Base-by-base conservation (phyloP, 2,888 invertebrate genomes). In the Tachystola acroxantha region DNA sequence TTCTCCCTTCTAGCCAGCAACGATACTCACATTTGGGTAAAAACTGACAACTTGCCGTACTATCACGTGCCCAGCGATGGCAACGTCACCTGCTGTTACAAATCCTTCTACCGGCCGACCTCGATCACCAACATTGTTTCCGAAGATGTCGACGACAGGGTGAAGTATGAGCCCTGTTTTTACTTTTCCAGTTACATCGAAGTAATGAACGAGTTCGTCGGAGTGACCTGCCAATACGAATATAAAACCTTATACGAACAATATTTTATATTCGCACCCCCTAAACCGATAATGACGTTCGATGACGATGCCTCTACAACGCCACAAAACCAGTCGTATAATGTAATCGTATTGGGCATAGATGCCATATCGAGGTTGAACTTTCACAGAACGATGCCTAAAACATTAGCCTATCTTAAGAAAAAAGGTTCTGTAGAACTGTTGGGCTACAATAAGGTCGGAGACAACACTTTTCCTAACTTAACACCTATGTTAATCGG, bases 401-500 rank as follows among this genome's bases (percentile, higher is more conserved):
- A 88, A 56, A 94, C 95, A 0, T 75, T 89, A 10, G 66, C 84
- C 1, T 90, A 88, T 49, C 78, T 96, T 34, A 80, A 88, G 39
- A 71, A 89, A 10, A 78, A 94, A 42, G 88, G 89, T 9, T 92
- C 92, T 25, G 88, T 94, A 34, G 96, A 96, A 64, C 87, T 98
- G 64, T 73, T 93, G 48, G 98, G 97, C 3, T 97, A 96, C 72
- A 96, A 95, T 65, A 98, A 97, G 88, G 94, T 98, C 6, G 98
- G 92, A 2, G 97, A 97, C 71, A 98, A 97, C 70, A 97, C 97
- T 0, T 97, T 94, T 66, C 96, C 96, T 0, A 98, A 98, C 71
- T 69, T 98, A 40, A 90, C 94, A 5, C 94, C 97, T 0, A 89
- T 95, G 43, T 77, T 97, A 7, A 90, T 92, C 2, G 97, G 97